Base-by-base conservation (phyloP, 2,888 invertebrate species). In the Stictocephala bisonia region DNA sequence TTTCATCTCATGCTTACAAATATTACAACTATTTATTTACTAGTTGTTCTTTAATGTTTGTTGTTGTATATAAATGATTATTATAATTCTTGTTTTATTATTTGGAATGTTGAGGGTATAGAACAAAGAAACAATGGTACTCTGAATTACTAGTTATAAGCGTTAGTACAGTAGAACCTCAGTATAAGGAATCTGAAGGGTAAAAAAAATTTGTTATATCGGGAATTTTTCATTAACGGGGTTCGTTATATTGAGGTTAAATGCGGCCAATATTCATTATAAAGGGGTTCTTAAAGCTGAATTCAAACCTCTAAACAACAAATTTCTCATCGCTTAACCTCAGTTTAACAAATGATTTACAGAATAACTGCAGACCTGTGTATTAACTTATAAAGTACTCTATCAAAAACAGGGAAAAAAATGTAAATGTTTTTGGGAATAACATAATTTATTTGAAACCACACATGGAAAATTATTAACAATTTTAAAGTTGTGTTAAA, bases 161-260 rank as follows among this genome's bases (percentile, higher is more conserved):
- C n/a, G n/a, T n/a, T 44, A 4, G 18, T 44, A 44, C 44, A 44
- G 3, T 44, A 44, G 44, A 44, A 44, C 44, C 44, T 44, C 44
- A 18, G 18, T 44, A 44, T 44, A 44, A 44, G 15, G 11, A 44
- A 44, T 44, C 44, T 44, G 15, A 44, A 44, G 3, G 44, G 44
- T 44, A 44, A 18, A 44, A 44, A 44, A 44, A 44, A 44, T 44
- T 44, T 9, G 3, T 44, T 3, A 44, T 9, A 44, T 44, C 2
- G 44, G 44, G 18, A 44, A 15, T 15, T 44, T 44, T 18, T 7
- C 2, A 44, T 15, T 15, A 44, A 3, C 44, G 44, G 3, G 44
- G 44, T 44, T 44, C 44, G 11, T 44, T 44, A 44, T 44, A 44
- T 9, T 44, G 44, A 44, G 44, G 18, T 44, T 44, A 44, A 44